Evolutionary conservation across 2,113 vertebrate genomes (phyloP).

Genomic region (Sprattus sprattus): DNA sequence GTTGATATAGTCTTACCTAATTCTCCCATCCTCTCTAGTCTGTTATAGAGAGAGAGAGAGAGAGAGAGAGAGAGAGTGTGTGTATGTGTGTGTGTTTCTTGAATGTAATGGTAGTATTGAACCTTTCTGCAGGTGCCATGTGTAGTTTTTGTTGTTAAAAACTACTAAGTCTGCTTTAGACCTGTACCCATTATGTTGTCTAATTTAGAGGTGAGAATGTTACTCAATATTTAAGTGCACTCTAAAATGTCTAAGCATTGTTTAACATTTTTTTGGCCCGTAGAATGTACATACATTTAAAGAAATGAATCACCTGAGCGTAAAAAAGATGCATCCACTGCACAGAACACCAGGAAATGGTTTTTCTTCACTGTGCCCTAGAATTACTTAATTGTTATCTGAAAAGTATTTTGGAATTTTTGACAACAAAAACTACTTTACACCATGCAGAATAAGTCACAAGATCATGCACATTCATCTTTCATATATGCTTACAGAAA

Average conservation of each 20-base stretch:
- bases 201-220: not conserved
- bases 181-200: not conserved
- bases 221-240: not conserved
- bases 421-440: not conserved
- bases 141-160: not conserved
- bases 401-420: not conserved
- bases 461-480: not conserved
- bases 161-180: not conserved
- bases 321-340: not conserved
- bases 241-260: not conserved
- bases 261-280: not conserved
- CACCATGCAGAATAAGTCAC: not conserved
- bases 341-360: not conserved
- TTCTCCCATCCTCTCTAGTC: not conserved
- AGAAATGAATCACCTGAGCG: not conserved
- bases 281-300: not conserved
- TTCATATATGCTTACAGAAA: not conserved
- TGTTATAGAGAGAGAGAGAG: too few species aligned
- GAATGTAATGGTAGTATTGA: not conserved
- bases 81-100: not conserved
- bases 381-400: not conserved
- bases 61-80: too few species aligned
- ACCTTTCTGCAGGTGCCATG: not conserved
- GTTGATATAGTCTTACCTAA: not conserved
- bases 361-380: not conserved